A percentile compares a stretch with the other conserved stretches of the same genome.
These are phyloP conservation scores for Temnothorax longispinosus DNA, from an alignment of 1,140 invertebrate genomes.

Conservation along the genomic window DNA sequence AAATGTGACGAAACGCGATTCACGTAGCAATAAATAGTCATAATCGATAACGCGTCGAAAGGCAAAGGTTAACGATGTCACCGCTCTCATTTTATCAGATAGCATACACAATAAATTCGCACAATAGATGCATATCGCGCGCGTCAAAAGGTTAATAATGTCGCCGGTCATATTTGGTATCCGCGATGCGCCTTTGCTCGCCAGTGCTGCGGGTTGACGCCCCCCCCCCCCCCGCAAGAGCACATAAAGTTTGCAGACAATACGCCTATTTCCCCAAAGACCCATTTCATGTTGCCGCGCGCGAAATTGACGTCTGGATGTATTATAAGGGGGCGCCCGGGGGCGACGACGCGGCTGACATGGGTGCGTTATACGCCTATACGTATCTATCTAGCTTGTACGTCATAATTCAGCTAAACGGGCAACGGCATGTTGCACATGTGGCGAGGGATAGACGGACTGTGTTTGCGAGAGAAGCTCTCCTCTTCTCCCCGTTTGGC, in stretches of 20 bases:
- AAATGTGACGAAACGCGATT: neutral
- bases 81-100: neutral
- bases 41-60: slow-evolving; percentile 9
- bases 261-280: slow-evolving; percentile 51
- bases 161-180: slow-evolving; percentile 16
- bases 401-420: slow-evolving; percentile 51
- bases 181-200: neutral
- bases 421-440: slow-evolving; percentile 24
- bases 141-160: slow-evolving; percentile 41
- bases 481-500: neutral
- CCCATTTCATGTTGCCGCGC: slow-evolving; percentile 46
- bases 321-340: slow-evolving; percentile 32
- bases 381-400: slow-evolving; percentile 15
- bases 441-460: slow-evolving; percentile 39
- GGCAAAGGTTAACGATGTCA: neutral
- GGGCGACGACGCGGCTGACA: slow-evolving; percentile 19
- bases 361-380: slow-evolving; percentile 28
- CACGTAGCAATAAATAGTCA: neutral
- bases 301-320: slow-evolving; percentile 73
- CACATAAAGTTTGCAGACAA: slow-evolving; percentile 44
- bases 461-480: neutral
- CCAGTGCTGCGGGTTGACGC: neutral
- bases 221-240: neutral
- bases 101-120: slow-evolving; percentile 20
- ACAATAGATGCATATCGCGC: slow-evolving; percentile 19